Percentiles rank a stretch among this genome's conserved stretches.
These are phyloP conservation scores for Diadema setosum DNA, from an alignment of 35 echinoderm and acorn worm genomes.

Conservation along the genomic window DNA sequence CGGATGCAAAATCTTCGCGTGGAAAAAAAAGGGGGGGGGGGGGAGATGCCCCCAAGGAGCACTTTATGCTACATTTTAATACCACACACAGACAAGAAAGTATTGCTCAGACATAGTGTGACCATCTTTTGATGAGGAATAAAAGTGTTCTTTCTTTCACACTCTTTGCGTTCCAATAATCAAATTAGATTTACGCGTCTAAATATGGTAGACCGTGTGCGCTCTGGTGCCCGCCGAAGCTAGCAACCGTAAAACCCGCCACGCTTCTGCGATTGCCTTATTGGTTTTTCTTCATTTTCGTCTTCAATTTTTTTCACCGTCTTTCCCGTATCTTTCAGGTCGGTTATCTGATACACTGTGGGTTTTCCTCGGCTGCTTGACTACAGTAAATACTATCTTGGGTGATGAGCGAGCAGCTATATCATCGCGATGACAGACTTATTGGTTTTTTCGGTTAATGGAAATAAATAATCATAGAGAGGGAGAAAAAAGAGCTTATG, in stretches of 20 bases:
- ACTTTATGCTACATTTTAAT: too few relatives aligned
- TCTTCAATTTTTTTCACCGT: background rate
- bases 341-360: background rate
- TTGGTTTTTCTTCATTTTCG: background rate
- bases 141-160: background rate
- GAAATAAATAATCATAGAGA: conserved; percentile 14
- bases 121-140: background rate
- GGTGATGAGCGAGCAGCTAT: background rate
- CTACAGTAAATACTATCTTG: conserved; percentile 18
- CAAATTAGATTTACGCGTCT: background rate
- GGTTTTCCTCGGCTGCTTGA: conserved; percentile 13
- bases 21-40: too few relatives aligned
- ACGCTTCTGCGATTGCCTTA: background rate
- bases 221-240: too few relatives aligned
- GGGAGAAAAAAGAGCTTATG: background rate
- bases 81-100: too few relatives aligned
- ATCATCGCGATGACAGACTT: conserved; percentile 14
- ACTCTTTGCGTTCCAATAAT: too few relatives aligned
- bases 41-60: too few relatives aligned
- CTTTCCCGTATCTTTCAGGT: background rate
- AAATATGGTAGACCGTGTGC: too few relatives aligned
- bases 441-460: conserved; percentile 9
- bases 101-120: background rate
- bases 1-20: too few relatives aligned
- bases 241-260: background rate